Conservation (phyloP, 2,888 invertebrate species). For the Synanthedon tipuliformis region DNA sequence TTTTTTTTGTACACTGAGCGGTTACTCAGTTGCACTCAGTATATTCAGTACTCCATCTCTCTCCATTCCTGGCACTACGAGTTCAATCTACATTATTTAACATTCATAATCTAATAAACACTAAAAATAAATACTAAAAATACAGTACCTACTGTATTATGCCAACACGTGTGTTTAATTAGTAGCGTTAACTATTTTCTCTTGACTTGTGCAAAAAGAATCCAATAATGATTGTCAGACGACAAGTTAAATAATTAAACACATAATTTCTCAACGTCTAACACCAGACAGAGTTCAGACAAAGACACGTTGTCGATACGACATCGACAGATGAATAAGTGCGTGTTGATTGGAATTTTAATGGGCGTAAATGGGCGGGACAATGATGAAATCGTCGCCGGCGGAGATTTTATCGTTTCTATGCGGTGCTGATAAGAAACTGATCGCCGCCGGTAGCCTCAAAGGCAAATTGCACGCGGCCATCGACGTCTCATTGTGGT, state of each 20-base stretch:
- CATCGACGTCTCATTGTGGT: conserved; percentile 32
- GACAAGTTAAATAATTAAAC: conserved; percentile 35
- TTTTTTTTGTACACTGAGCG: too few species aligned
- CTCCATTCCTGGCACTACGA: too few species aligned
- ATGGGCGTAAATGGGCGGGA: conserved; percentile 66
- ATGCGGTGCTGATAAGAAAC: conserved; percentile 53
- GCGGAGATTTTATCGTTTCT: conserved; percentile 55
- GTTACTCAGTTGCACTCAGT: too few species aligned
- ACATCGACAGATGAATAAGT: conserved; percentile 62
- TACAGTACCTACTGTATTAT: too few species aligned
- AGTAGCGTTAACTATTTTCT: too few species aligned
- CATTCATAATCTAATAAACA: too few species aligned
- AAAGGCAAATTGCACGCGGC: conserved; percentile 62
- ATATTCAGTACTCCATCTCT: too few species aligned
- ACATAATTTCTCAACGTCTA: conserved; percentile 43
- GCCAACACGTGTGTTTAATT: too few species aligned
- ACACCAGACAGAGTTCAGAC: conserved; percentile 29
- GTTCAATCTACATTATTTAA: too few species aligned
- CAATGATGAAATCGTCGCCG: conserved; percentile 59
- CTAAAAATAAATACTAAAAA: too few species aligned
- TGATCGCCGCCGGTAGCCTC: conserved; percentile 58
- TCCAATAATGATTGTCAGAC: neutral
- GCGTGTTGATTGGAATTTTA: conserved; percentile 65
- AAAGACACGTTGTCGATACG: conserved; percentile 20
- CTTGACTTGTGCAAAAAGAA: neutral